These are phyloP conservation scores for Lepidostoma basale DNA, from an alignment of 1,140 invertebrate genomes.

Conservation along the genomic window DNA sequence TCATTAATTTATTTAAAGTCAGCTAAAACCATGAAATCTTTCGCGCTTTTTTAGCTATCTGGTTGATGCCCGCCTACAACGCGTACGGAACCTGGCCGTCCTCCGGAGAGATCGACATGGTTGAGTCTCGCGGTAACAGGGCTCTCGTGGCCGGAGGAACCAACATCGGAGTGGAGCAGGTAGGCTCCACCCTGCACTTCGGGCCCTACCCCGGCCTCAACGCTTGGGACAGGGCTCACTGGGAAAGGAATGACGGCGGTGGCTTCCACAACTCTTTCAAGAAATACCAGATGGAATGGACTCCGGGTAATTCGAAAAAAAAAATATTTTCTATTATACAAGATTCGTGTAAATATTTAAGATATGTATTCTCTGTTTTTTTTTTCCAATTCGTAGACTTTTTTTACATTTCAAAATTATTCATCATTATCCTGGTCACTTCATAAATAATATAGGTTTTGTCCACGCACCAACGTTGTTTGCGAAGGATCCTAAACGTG, in stretches of 20 bases:
- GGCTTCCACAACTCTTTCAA: slow-evolving; percentile 61
- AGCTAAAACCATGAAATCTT: background rate
- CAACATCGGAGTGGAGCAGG: slow-evolving; percentile 65
- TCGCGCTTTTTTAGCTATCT: slow-evolving; percentile 57
- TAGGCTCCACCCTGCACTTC: slow-evolving; percentile 67
- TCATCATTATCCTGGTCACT: no score
- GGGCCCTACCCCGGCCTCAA: slow-evolving; percentile 64
- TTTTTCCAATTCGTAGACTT: no score
- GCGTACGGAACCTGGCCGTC: slow-evolving; percentile 64
- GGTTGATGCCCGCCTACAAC: slow-evolving; percentile 65
- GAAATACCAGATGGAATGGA: slow-evolving; percentile 61
- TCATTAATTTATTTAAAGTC: no score
- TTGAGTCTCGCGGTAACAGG: slow-evolving; percentile 66
- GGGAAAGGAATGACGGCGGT: slow-evolving; percentile 52
- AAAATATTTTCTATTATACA: no score
- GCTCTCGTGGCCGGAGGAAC: slow-evolving; percentile 56
- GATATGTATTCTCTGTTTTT: no score
- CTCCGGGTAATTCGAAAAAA: slow-evolving; percentile 56
- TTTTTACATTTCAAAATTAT: no score
- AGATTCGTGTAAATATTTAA: no score
- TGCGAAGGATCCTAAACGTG: no score
- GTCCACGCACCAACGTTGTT: no score
- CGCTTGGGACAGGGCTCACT: slow-evolving; percentile 60
- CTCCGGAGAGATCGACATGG: slow-evolving; percentile 64
- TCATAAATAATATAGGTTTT: no score